Base-by-base conservation (phyloP, 2,797 vertebrate genomes). In the Thunnus albacares region DNA sequence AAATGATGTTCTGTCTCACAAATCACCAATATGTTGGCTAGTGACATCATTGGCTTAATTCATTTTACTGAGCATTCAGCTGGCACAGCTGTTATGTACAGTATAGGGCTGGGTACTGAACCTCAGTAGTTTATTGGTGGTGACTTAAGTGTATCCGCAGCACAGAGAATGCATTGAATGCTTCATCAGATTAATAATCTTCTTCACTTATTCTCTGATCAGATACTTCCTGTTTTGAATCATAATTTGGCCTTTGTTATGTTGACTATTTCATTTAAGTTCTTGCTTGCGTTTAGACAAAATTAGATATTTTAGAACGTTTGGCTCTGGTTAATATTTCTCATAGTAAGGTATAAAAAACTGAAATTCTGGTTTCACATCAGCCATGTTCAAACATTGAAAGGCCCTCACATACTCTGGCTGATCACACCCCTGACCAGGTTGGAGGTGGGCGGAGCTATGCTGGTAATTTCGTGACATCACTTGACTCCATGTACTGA, bases 361-460 rank as follows among this genome's bases (percentile, higher is more conserved):
- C 45, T 15, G 14, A 49, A 49, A 49, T 6, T 47, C 43, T 5
- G 24, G 13, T 47, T 0, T 49, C 47, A 18, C 17, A 49, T 18
- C 5, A 49, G 6, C 47, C 20, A 49, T 20, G 20, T 3, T 22
- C 18, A 28, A 57, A 57, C 26, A 15, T 30, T 3, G 3, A 30
- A 30, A 30, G 28, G 28, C 28, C 28, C 5, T 30, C 28, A 30
- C 26, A 6, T 10, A 15, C 8, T 59, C 57, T 59, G 57, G 30
- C 57, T 59, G 57, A 59, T 59, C 35, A 59, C 30, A 33, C 57
- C 28, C 15, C 57, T 33, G 57, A 59, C 28, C 57, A 35, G 18
- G 17, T 38, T 35, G 30, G 18, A 12, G 30, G 28, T 30, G 6
- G 24, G 28, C 14, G 1, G 55, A 15, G 24, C 55, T 15, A 1